Conservation (phyloP, 2,113 vertebrate species). For the Ia io region DNA sequence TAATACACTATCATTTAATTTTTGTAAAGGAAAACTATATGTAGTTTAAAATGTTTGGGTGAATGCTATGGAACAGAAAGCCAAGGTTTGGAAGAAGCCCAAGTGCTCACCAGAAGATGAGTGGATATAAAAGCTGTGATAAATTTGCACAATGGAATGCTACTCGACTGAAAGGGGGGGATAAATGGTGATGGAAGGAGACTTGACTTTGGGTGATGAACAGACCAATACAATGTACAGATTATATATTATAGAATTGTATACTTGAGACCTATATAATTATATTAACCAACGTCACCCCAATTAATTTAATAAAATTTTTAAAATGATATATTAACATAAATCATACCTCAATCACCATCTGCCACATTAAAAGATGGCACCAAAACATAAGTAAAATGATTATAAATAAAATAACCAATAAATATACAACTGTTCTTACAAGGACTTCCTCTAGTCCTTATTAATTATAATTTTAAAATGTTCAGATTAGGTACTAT, state of each 20-base stretch:
- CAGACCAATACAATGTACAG: neutral
- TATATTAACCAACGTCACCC: neutral
- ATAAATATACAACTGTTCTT: neutral
- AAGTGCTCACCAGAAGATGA: neutral
- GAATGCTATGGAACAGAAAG: neutral
- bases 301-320: neutral
- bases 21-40: neutral
- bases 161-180: neutral
- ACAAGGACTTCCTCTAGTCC: neutral
- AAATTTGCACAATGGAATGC: neutral
- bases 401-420: neutral
- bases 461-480: neutral
- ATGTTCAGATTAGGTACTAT: neutral
- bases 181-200: neutral
- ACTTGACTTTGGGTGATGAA: neutral
- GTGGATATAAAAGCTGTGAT: neutral
- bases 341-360: neutral
- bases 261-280: neutral
- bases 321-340: neutral
- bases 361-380: neutral
- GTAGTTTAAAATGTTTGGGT: neutral
- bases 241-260: neutral
- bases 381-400: neutral
- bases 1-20: neutral
- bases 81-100: neutral